Evolutionary conservation across 2,888 invertebrate genomes (phyloP), one percentile per base, ranked within the genome.

Genomic region (Mythimna vitellina): DNA sequence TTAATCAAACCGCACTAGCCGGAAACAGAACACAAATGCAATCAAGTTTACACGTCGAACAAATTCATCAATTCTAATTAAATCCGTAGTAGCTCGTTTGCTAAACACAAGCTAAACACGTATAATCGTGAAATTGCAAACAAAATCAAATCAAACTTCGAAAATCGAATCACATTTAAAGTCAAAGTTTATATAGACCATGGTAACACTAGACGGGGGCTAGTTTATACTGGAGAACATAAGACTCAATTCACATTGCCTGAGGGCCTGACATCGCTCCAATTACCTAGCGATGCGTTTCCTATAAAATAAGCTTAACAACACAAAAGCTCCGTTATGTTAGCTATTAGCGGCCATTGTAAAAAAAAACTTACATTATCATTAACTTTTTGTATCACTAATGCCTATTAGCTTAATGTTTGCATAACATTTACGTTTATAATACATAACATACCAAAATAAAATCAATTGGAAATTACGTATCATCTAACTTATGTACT

Each of bases 111-210:
- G 32, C 17, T 61, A 54, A 71, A 70, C 54, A 58, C 57, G 60
- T 66, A 69, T 73, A 69, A 76, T 69, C 32, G 64, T 65, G 68
- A 80, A 82, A 65, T 74, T 71, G 58, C 71, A n/a, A 80, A 80
- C 80, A 74, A 82, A 84, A 76, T 65, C 73, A 84, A 84, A 78
- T 81, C 78, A 78, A 84, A 84, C 78, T 84, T 81, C 12, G 60
- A 9, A 65, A 78, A 81, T 84, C 74, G 69, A 83, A 80, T 75
- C 80, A 81, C 69, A 73, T 74, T 82, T 60, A 58, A 62, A 65
- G 53, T 64, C 65, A 78, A 84, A 80, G 76, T 85, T 83, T 68
- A 80, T 68, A 65, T 72, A 68, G 53, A 65, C 70, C 32, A 70
- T 68, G 70, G 57, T 35, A 81, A 78, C 66, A 69, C 63, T 66